Evolutionary conservation across 2,797 vertebrate species (phyloP).

Genomic region (Leptatherina wallacei): DNA sequence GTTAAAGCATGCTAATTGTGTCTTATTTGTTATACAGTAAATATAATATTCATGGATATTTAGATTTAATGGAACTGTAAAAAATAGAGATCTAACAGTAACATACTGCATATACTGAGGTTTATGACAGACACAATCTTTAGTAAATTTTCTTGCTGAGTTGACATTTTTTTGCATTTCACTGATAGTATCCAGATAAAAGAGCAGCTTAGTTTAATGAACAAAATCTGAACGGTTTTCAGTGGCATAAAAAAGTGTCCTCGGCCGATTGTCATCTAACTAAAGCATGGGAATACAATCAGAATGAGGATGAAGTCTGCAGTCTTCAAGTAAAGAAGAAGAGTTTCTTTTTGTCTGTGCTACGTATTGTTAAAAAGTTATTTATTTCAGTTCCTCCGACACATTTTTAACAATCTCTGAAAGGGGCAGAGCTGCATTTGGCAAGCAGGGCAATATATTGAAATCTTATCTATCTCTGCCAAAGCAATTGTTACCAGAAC

Average conservation of each 20-base stretch:
- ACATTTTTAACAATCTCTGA: slow-evolving; percentile 55
- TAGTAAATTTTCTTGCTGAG: slow-evolving; percentile 10
- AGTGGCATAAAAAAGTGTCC: slow-evolving; percentile 25
- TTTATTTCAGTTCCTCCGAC: slow-evolving; percentile 59
- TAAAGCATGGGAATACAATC: slow-evolving; percentile 47
- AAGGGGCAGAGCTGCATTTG: slow-evolving; percentile 40
- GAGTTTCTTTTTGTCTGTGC: slow-evolving; percentile 63
- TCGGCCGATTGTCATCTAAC: slow-evolving; percentile 38
- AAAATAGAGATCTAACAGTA: slow-evolving; percentile 17
- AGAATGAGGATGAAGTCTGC: slow-evolving; percentile 40
- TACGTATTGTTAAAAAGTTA: slow-evolving; percentile 54
- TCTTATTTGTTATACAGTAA: slow-evolving; percentile 6
- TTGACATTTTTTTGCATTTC: slow-evolving; percentile 29
- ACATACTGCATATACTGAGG: slow-evolving; percentile 8
- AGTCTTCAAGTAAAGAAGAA: slow-evolving; percentile 50
- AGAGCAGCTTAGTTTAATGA: slow-evolving; percentile 52
- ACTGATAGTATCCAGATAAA: slow-evolving; percentile 41
- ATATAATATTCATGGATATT: slow-evolving; percentile 2
- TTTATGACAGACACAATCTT: slow-evolving; percentile 5
- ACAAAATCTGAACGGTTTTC: slow-evolving; percentile 39
- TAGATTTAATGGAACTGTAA: slow-evolving; percentile 1
- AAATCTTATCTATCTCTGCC: slow-evolving; percentile 53
- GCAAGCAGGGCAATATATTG: slow-evolving; percentile 51
- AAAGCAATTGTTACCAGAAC: slow-evolving; percentile 60
- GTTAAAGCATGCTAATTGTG: not conserved